Percentiles rank a stretch among this genome's conserved stretches.
These are phyloP conservation scores for Rhinella marina DNA, from an alignment of 2,797 vertebrate species.

Conservation along the genomic window DNA sequence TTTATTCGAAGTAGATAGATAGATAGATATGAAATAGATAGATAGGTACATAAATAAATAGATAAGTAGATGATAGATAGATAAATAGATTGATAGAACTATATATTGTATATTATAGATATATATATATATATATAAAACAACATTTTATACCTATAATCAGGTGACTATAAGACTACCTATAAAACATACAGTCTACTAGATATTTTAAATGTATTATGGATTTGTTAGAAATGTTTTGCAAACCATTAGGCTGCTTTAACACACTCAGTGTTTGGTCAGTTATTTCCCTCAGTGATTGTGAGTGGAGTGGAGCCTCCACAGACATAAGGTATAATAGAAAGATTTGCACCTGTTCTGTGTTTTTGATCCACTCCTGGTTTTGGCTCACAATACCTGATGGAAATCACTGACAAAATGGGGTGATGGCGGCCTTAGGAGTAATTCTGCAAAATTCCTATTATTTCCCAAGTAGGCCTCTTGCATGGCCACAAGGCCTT, in stretches of 20 bases:
- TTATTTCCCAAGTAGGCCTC: not conserved
- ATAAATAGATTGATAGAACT: not conserved
- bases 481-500: not conserved
- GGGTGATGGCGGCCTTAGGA: too few relatives aligned
- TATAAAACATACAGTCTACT: not conserved
- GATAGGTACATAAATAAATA: too few relatives aligned
- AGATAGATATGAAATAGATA: not conserved
- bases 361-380: too few relatives aligned
- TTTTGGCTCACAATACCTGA: too few relatives aligned
- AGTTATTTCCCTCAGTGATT: too few relatives aligned
- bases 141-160: too few relatives aligned
- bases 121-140: not conserved
- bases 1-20: not conserved
- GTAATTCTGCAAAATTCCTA: not conserved
- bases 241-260: not conserved
- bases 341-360: too few relatives aligned
- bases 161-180: not conserved
- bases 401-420: too few relatives aligned
- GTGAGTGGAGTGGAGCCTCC: too few relatives aligned
- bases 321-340: too few relatives aligned
- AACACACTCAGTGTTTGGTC: too few relatives aligned
- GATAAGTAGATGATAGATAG: too few relatives aligned
- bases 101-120: not conserved
- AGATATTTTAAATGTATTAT: not conserved
- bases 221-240: not conserved